Conservation (phyloP, 2,797 vertebrate species). For the Schizothorax lantsangensis region DNA sequence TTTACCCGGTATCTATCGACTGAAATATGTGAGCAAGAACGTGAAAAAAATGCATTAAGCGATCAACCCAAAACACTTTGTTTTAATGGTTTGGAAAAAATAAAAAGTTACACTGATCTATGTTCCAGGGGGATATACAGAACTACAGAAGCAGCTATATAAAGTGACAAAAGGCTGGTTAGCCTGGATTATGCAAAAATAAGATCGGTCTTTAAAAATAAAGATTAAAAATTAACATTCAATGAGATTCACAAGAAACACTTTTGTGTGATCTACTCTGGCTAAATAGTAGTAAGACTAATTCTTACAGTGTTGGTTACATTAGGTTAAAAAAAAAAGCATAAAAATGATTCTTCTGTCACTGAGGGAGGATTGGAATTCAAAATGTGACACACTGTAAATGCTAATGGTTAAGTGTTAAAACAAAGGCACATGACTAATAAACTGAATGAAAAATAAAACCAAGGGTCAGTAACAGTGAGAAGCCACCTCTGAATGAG, state of each 20-base stretch:
- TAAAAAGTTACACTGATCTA: background rate
- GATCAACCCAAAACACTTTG: conserved; percentile 24
- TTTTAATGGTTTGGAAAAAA: conserved; percentile 13
- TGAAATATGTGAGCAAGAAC: background rate
- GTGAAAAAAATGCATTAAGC: conserved; percentile 19
- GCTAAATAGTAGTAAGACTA: conserved; percentile 66
- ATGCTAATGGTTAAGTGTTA: conserved; percentile 38
- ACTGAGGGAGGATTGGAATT: conserved; percentile 41
- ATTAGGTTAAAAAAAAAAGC: conserved; percentile 52
- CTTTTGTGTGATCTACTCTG: conserved; percentile 58
- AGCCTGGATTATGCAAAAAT: conserved; percentile 28
- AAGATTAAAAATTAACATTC: conserved; percentile 53
- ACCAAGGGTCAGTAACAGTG: conserved; percentile 52
- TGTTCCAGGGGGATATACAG: conserved; percentile 31
- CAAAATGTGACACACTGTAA: conserved; percentile 34
- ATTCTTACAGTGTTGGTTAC: conserved; percentile 60
- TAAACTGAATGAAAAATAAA: conserved; percentile 66
- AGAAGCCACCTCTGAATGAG: conserved; percentile 30
- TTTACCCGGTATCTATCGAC: background rate
- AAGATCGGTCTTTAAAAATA: conserved; percentile 49
- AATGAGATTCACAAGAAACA: conserved; percentile 48
- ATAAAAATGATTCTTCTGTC: conserved; percentile 52
- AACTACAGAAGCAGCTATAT: conserved; percentile 31
- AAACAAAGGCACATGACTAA: conserved; percentile 75
- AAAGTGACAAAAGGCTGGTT: conserved; percentile 43